Percentiles rank a stretch among this genome's conserved stretches.
Conservation (phyloP, 2,797 vertebrate species). For the Botia kubotai region DNA sequence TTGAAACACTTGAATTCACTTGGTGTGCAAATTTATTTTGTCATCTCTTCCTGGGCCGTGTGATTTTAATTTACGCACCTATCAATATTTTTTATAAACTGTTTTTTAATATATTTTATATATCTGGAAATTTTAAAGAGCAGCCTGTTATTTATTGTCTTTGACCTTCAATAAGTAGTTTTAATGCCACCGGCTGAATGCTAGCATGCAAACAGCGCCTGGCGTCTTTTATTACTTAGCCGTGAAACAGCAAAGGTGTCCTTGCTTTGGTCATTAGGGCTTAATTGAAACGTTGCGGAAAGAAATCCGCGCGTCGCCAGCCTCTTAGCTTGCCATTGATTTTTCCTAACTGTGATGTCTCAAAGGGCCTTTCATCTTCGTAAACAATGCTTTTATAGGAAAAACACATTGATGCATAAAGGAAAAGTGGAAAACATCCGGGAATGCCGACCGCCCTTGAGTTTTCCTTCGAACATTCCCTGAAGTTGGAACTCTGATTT, state of each 20-base stretch:
- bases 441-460: background rate
- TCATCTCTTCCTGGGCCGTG: too few species aligned
- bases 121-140: background rate
- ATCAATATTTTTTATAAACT: too few species aligned
- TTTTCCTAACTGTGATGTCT: constrained; percentile 18
- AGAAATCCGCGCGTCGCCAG: background rate
- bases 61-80: too few species aligned
- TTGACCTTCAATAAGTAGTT: background rate
- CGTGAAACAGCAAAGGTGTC: constrained; percentile 13
- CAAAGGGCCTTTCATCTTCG: constrained; percentile 20
- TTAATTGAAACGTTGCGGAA: background rate
- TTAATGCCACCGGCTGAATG: background rate
- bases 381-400: constrained; percentile 26
- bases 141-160: background rate
- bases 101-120: background rate
- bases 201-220: background rate
- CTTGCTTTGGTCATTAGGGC: constrained; percentile 6
- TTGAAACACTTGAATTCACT: too few species aligned
- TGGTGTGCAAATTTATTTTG: too few species aligned
- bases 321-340: constrained; percentile 35
- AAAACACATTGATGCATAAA: constrained; percentile 14
- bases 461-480: constrained; percentile 22
- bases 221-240: background rate
- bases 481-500: constrained; percentile 13
- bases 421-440: background rate